Evolutionary conservation across 2,113 vertebrate species (phyloP).

Genomic region (Pica pica): DNA sequence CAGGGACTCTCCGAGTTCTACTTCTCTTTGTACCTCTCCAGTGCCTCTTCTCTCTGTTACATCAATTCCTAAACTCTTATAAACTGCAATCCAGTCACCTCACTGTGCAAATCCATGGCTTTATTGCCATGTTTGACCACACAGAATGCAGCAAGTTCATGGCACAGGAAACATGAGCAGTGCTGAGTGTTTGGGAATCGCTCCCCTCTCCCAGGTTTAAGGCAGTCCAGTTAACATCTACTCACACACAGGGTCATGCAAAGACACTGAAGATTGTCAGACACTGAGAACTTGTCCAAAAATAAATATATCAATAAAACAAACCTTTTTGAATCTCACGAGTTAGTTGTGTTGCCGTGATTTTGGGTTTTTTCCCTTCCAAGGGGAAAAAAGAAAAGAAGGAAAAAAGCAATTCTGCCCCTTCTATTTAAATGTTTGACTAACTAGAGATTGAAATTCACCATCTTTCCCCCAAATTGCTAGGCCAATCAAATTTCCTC

Average conservation of each 20-base stretch:
- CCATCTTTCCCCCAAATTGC: not conserved
- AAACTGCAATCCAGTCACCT: not conserved
- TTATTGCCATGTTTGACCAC: accelerated
- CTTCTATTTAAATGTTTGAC: not conserved
- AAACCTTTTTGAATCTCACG: not conserved
- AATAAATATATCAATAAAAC: not conserved
- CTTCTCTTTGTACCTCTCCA: not conserved
- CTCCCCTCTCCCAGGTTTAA: accelerated
- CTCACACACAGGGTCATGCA: not conserved
- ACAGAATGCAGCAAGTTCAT: not conserved
- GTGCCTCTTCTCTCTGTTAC: not conserved
- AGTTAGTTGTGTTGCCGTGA: not conserved
- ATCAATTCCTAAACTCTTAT: not conserved
- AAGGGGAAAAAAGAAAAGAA: accelerated
- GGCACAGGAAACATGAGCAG: not conserved
- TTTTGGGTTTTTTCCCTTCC: accelerated
- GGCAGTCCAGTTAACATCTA: not conserved
- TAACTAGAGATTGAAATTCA: not conserved
- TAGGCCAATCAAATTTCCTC: not conserved
- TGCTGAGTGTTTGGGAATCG: accelerated
- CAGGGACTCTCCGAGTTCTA: not conserved
- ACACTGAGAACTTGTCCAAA: not conserved
- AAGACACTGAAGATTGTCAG: not conserved
- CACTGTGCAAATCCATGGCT: not conserved
- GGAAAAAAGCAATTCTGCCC: not conserved